phyloP scores from a whole-genome alignment of 2,113 vertebrate genomes.

The Dromas ardeola region DNA sequence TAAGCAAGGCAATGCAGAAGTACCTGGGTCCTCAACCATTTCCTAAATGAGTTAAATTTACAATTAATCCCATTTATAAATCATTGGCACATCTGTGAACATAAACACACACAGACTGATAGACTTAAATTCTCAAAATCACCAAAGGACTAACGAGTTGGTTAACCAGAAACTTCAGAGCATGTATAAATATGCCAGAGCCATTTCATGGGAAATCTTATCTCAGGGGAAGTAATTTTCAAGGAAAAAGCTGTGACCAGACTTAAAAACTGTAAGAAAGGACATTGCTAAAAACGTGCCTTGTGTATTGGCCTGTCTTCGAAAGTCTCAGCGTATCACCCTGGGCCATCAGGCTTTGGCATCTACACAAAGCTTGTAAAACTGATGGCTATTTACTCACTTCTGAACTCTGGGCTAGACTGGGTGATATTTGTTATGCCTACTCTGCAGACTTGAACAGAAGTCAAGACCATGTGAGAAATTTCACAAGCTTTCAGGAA shows the following conservation, averaged over 20 bases:
- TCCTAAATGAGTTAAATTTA: not conserved
- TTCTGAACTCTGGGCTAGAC: not conserved
- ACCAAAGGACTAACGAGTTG: not conserved
- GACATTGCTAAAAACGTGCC: not conserved
- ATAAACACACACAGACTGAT: not conserved
- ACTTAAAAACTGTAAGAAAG: not conserved
- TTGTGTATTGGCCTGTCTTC: not conserved
- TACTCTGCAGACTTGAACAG: not conserved
- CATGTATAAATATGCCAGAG: not conserved
- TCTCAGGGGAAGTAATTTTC: not conserved
- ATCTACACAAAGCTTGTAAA: conserved; percentile 3
- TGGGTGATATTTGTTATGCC: not conserved
- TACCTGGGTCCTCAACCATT: not conserved
- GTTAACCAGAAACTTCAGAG: conserved; percentile 1
- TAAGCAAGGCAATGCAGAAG: not conserved
- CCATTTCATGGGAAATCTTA: conserved; percentile 1
- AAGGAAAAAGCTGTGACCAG: not conserved
- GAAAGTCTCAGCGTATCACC: not conserved
- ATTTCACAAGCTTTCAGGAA: conserved; percentile 58
- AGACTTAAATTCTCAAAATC: not conserved
- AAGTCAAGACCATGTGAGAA: conserved; percentile 26
- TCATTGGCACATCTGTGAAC: not conserved
- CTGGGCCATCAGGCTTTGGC: not conserved
- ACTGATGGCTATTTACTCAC: not conserved
- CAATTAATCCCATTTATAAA: not conserved